Percentiles rank a stretch among this genome's conserved stretches.
Conservation (phyloP, 1,140 invertebrate genomes). For the silkworm (Bombyx mori) region ASM3026992v2 NC_085110.1:4991001-4991500, state of each 20-base stretch:
- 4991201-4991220: slow-evolving; percentile 39
- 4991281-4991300: slow-evolving; percentile 37
- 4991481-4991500: slow-evolving; percentile 71
- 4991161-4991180: slow-evolving; percentile 1
- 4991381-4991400: slow-evolving; percentile 19
- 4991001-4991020: slow-evolving; percentile 58
- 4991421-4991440: slow-evolving; percentile 70
- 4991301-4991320: slow-evolving; percentile 38
- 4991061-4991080: slow-evolving; percentile 35
- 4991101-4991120: neutral
- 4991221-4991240: slow-evolving; percentile 48
- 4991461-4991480: slow-evolving; percentile 67
- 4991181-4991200: slow-evolving; percentile 26
- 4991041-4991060: slow-evolving; percentile 58
- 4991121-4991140: neutral
- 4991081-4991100: slow-evolving; percentile 12
- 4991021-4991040: slow-evolving; percentile 63
- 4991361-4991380: slow-evolving; percentile 18
- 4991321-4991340: slow-evolving; percentile 30
- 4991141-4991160: slow-evolving; percentile 1
- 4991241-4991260: slow-evolving; percentile 40
- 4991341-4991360: slow-evolving; percentile 29
- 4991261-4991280: slow-evolving; percentile 49
- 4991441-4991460: slow-evolving; percentile 68
- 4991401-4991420: slow-evolving; percentile 51